Evolutionary conservation across 1,140 invertebrate species (phyloP).

Genomic region (Branchinecta lynchi): DNA sequence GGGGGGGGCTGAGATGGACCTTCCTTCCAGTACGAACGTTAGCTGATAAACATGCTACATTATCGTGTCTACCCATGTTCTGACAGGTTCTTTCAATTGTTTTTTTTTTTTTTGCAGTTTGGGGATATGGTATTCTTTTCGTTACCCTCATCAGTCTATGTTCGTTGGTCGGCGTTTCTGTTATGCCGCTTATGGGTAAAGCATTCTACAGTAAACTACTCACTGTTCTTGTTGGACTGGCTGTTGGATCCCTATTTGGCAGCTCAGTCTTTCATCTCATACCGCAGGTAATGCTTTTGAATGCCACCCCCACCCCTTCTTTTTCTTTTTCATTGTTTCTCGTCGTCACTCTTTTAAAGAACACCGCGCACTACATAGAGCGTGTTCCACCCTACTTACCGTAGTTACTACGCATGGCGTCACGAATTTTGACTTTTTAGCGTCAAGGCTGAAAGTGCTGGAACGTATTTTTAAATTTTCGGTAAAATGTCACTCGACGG

Average conservation of each 20-base stretch:
- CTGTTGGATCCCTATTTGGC: conserved; percentile 46
- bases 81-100: not conserved
- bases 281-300: conserved; percentile 35
- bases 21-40: too few relatives aligned
- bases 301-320: not conserved
- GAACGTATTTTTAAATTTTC: too few relatives aligned
- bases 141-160: conserved; percentile 46
- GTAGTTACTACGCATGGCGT: too few relatives aligned
- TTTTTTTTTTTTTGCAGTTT: conserved; percentile 36
- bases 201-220: conserved; percentile 42
- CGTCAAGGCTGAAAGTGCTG: too few relatives aligned
- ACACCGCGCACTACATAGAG: too few relatives aligned
- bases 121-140: conserved; percentile 43
- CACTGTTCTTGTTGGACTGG: conserved; percentile 43
- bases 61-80: too few relatives aligned
- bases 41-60: too few relatives aligned
- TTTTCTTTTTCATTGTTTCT: not conserved
- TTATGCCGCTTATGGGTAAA: conserved; percentile 45
- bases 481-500: too few relatives aligned
- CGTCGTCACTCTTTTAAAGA: too few relatives aligned
- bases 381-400: too few relatives aligned
- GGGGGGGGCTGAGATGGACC: too few relatives aligned
- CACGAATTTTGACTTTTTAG: too few relatives aligned
- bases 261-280: conserved; percentile 45
- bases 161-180: conserved; percentile 41